phyloP scores from a whole-genome alignment of 2,797 vertebrate genomes.

The Discoglossus pictus region DNA sequence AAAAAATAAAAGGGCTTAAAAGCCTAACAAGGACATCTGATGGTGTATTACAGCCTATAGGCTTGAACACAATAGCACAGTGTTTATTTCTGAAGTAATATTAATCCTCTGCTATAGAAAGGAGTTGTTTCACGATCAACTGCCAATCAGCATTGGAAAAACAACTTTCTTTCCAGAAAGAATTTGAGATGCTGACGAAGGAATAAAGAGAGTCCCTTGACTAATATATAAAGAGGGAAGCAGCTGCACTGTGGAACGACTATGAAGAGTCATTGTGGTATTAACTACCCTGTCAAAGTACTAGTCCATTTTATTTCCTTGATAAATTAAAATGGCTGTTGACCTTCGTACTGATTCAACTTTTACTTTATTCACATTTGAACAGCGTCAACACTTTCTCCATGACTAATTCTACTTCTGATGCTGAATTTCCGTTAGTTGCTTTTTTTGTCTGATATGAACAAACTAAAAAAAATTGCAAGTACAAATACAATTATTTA shows the following conservation, averaged over 20 bases:
- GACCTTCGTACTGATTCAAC: constrained; percentile 15
- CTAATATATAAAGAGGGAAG: constrained; percentile 36
- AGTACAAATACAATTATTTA: too few relatives aligned
- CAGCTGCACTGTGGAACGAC: constrained; percentile 14
- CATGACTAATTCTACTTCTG: not conserved
- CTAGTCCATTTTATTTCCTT: constrained; percentile 32
- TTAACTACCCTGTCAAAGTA: constrained; percentile 22
- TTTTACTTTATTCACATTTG: constrained; percentile 1
- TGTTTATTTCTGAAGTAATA: constrained; percentile 44
- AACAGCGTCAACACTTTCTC: not conserved
- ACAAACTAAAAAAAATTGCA: too few relatives aligned
- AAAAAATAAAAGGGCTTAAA: not conserved
- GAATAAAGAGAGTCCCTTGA: constrained; percentile 37
- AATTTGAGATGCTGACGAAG: constrained; percentile 29
- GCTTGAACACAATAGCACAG: constrained; percentile 8
- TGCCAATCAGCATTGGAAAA: constrained; percentile 40
- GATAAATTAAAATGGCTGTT: constrained; percentile 36
- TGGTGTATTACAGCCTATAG: not conserved
- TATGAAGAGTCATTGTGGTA: constrained; percentile 34
- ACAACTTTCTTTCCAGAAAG: constrained; percentile 36
- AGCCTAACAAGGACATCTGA: constrained; percentile 16
- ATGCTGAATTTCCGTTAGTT: too few relatives aligned
- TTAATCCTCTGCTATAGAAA: not conserved
- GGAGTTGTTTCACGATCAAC: constrained; percentile 19
- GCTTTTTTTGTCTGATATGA: too few relatives aligned